phyloP scores from a whole-genome alignment of 2,797 vertebrate species.

The Squalus acanthias region DNA sequence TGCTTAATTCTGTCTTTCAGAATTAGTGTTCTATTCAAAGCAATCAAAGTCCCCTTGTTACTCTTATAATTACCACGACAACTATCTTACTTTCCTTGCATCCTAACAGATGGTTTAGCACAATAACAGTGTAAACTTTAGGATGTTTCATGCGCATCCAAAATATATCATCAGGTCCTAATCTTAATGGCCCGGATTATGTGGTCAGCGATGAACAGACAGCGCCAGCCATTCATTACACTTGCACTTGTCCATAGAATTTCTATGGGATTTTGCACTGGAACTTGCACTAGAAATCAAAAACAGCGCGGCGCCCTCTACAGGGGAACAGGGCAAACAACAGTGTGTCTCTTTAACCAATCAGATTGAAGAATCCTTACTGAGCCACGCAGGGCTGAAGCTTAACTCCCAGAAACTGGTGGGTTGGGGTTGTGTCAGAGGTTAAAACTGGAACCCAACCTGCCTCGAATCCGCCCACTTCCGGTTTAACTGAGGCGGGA shows the following conservation, averaged over 20 bases:
- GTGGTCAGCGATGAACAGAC: neutral
- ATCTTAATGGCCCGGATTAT: neutral
- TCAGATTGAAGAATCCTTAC: too few relatives aligned
- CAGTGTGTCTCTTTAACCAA: neutral
- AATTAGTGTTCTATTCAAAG: neutral
- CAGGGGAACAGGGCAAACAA: neutral
- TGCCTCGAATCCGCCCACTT: too few relatives aligned
- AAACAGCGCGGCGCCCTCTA: too few relatives aligned
- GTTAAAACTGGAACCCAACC: too few relatives aligned
- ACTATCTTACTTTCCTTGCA: neutral
- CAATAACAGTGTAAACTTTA: neutral
- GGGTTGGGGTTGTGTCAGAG: too few relatives aligned
- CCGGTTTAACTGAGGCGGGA: too few relatives aligned
- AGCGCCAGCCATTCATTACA: neutral
- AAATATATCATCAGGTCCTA: neutral
- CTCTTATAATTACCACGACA: neutral
- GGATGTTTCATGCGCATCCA: neutral
- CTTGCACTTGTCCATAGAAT: neutral
- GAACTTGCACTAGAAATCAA: neutral
- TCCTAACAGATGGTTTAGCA: neutral
- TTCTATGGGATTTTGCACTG: neutral
- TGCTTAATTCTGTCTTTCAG: neutral
- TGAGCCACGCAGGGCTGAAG: too few relatives aligned
- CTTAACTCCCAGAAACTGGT: too few relatives aligned
- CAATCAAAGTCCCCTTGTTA: neutral